These are phyloP conservation scores for Danio jaintianensis DNA, from an alignment of 2,797 vertebrate species.

Conservation along the genomic window DNA sequence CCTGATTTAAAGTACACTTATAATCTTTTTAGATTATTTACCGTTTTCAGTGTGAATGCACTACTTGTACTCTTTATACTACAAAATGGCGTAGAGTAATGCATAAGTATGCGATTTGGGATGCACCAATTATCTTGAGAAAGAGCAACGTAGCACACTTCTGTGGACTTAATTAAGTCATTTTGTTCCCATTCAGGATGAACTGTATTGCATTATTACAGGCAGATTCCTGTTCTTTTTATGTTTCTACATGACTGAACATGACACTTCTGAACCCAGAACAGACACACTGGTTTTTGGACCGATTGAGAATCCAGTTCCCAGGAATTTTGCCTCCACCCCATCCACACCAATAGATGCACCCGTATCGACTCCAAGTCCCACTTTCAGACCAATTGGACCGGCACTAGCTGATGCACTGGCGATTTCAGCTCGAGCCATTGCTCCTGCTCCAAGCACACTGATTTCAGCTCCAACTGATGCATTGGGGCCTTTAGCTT, in stretches of 20 bases:
- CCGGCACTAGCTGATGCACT: conserved; percentile 53
- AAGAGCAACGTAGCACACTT: no score
- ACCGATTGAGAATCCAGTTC: neutral
- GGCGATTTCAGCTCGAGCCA: conserved; percentile 23
- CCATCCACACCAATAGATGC: fast-evolving
- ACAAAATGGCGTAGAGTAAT: no score
- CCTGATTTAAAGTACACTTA: no score
- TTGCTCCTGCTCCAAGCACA: neutral
- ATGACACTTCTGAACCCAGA: conserved; percentile 11
- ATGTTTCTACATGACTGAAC: neutral
- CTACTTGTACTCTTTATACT: no score
- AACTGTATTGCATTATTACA: no score
- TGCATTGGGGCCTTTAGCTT: conserved; percentile 55
- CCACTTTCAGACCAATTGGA: neutral
- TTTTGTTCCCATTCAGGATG: no score
- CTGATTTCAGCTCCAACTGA: neutral
- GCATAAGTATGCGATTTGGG: no score
- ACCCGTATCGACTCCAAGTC: neutral
- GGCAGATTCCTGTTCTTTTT: no score
- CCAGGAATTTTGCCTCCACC: conserved; percentile 8
- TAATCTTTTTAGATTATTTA: no score
- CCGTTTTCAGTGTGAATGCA: no score
- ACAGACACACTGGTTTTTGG: fast-evolving
- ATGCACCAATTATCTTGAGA: no score
- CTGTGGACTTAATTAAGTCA: no score